phyloP scores from a whole-genome alignment of 37 sponge, comb jelly and placozoan genomes.

The Agelas oroides region DNA sequence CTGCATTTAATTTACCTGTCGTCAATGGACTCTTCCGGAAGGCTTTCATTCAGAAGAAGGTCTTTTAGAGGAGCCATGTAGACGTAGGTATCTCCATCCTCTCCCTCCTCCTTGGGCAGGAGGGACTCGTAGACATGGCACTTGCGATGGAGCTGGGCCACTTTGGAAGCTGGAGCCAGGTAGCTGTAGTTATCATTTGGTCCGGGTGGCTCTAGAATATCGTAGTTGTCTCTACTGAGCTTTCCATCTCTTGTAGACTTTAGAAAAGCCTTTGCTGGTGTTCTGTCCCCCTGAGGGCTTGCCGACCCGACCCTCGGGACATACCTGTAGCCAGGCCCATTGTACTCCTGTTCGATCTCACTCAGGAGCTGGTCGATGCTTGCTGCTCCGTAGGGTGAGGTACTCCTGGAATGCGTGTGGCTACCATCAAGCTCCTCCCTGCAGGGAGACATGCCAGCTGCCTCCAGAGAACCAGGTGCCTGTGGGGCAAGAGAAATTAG shows the following conservation, averaged over 20 bases:
- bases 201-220: conserved; percentile 16
- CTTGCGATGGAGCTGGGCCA: background rate
- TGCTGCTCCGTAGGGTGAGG: background rate
- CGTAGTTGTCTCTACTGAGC: conserved; percentile 16
- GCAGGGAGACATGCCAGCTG: background rate
- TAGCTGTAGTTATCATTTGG: background rate
- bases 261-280: conserved; percentile 16
- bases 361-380: conserved; percentile 64
- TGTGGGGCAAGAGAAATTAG: too few species aligned
- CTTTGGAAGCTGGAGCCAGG: background rate
- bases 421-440: background rate
- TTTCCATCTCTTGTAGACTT: conserved; percentile 7
- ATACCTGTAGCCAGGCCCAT: conserved; percentile 49
- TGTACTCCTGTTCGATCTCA: conserved; percentile 61
- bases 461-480: too few species aligned
- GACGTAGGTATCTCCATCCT: conserved; percentile 53
- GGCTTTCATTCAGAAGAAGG: background rate
- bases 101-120: background rate
- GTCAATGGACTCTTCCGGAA: too few species aligned
- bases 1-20: background rate
- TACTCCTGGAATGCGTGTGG: background rate
- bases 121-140: conserved; percentile 16
- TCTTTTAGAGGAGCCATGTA: conserved; percentile 69
- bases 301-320: background rate
- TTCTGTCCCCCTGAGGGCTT: conserved; percentile 1